Evolutionary conservation across 2,113 vertebrate genomes (phyloP), one percentile per base, ranked within the genome.

Genomic region (Lichenostomus cassidix): DNA sequence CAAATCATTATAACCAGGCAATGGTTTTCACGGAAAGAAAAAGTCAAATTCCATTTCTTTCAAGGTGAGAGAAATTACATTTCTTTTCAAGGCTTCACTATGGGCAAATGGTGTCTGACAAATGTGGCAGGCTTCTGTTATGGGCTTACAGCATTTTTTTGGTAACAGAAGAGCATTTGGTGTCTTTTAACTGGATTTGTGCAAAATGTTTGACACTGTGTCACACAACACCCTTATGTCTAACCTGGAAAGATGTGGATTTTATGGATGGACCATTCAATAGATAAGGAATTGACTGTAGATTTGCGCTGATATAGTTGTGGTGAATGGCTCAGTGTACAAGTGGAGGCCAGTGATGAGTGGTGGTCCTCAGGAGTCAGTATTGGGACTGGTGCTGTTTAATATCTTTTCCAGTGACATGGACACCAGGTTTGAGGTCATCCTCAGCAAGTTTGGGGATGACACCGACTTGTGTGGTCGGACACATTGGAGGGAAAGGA

Each of bases 11-110:
- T 49, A 87, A 76, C 8, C 11, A 85, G 69, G 28, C 67, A 95
- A 28, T 55, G 31, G 60, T 37, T 87, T 80, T 52, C 11, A 65
- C 25, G 39, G 63, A 93, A 88, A 71, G 27, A 58, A 96, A 81
- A 91, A 83, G 42, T 62, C 70, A 93, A 87, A 56, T 92, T 94
- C n/a, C 3, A 58, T 83, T 92, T 84, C 29, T 92, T 94, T 90
- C 71, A 92, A 90, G 50, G 47, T 76, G 41, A 76, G 47, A 55
- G 24, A 92, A 83, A 47, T 89, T 93, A 33, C 1, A 49, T 69
- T 63, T 70, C 12, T 62, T 77, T 62, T 42, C 41, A 42, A 37
- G 47, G 35, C 31, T 69, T 76, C n/a, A 21, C 0, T 1, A 62
- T 20, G 8, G 24, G 25, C 29, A 90, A 90, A 76, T 37, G 17